These are phyloP conservation scores for Coronaproctus castanopsis DNA, from an alignment of 2,888 invertebrate genomes.

Conservation along the genomic window DNA sequence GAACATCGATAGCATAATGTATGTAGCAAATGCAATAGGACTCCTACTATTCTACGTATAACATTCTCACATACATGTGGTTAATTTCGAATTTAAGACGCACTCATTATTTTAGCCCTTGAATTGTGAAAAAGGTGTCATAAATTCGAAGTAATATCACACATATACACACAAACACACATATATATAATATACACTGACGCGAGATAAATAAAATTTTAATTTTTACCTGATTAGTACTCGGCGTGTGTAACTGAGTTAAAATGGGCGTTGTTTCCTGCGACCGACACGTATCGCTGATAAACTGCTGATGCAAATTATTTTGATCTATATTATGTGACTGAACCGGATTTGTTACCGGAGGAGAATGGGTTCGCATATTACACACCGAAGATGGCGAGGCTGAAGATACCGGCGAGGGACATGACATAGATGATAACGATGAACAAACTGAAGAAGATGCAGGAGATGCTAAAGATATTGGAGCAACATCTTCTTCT, in stretches of 20 bases:
- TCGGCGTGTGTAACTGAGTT: constrained; percentile 14
- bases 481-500: constrained; percentile 38
- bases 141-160: no score
- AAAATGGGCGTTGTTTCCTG: constrained; percentile 12
- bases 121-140: no score
- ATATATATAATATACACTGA: no score
- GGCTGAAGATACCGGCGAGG: constrained; percentile 6
- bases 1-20: no score
- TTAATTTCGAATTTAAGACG: no score
- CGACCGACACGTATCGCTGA: neutral
- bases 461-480: constrained; percentile 11
- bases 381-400: constrained; percentile 3
- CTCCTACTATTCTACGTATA: no score
- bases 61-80: no score
- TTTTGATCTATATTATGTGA: constrained; percentile 7
- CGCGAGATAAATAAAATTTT: neutral
- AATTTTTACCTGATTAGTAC: constrained; percentile 9
- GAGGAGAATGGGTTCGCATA: constrained; percentile 4
- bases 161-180: no score
- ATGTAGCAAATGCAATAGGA: no score
- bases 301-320: constrained; percentile 16
- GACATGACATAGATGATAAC: constrained; percentile 7
- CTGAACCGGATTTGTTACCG: constrained; percentile 1
- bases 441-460: constrained; percentile 8
- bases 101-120: no score